Evolutionary conservation across 2,113 vertebrate genomes (phyloP).

Genomic region (Atlantisia rogersi): DNA sequence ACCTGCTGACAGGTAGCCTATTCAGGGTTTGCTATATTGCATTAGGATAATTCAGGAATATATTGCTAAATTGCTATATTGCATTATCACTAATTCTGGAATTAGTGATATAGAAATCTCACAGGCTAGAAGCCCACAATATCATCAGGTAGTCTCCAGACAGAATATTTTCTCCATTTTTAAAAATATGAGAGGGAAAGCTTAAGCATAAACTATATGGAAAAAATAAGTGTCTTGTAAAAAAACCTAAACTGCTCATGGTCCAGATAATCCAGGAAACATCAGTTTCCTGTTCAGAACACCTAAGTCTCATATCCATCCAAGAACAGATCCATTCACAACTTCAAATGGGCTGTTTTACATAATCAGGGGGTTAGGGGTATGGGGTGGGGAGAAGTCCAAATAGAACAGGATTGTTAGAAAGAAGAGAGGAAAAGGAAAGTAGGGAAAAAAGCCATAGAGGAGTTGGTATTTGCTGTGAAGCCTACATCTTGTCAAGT

Average conservation of each 20-base stretch:
- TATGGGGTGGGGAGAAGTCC: neutral
- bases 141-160: neutral
- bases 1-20: neutral
- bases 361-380: neutral
- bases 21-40: neutral
- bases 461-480: neutral
- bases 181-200: neutral
- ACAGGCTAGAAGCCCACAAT: neutral
- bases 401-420: neutral
- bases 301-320: neutral
- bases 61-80: neutral
- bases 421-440: neutral
- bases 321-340: neutral
- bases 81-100: neutral
- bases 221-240: neutral
- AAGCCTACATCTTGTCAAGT: neutral
- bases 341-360: neutral
- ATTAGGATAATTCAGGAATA: neutral
- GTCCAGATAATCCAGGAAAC: neutral
- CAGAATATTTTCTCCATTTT: neutral
- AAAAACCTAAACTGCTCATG: neutral
- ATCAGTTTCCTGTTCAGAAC: neutral
- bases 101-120: neutral
- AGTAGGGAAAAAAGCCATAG: neutral
- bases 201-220: neutral